Evolutionary conservation across 2,797 vertebrate species (phyloP), one percentile per base, ranked within the genome.

Genomic region (Ispidina lecontei): DNA sequence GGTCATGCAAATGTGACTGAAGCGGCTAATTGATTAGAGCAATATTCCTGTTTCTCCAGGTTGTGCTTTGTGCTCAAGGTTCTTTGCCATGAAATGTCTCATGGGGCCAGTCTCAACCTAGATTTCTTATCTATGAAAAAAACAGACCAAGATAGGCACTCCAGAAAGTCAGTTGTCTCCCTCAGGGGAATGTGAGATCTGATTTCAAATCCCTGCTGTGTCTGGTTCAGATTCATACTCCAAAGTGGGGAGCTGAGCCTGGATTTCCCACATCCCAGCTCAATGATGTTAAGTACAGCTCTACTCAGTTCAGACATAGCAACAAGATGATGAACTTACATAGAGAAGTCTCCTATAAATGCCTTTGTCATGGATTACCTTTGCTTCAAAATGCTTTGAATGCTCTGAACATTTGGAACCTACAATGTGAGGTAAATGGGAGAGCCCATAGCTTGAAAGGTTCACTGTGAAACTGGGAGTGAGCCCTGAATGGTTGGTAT

Each of bases 141-240:
- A 89, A 16, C 62, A 89, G 84, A 93, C 41, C 49, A 82, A 89
- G 88, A 69, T 68, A 74, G 35, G 35, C 84, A 35, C 72, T 93
- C 87, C 54, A 87, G 54, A 85, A 91, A 89, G 91, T 91, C 91
- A 87, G 52, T 93, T 89, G 67, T 91, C 82, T 94, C n/a, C 59
- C 93, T 93, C 67, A 43, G 41, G 84, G 82, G 64, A 88, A 43
- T 21, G 10, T 60, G 67, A 94, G 47, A 92, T 93, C 75, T 92
- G 84, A 88, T 93, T 91, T 95, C 89, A 95, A 86, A 96, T 87
- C 92, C 82, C 82, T 93, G 82, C 72, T 74, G 69, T 90, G 65
- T 91, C 91, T 94, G 76, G 31, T 80, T 83, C 69, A 89, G 73
- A 80, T 81, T 67, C 0, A 0, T 91, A 17, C 44, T 92, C 59